These are phyloP conservation scores for Zophobas atratus DNA, from an alignment of 1,140 invertebrate species.

Conservation along the genomic window DNA sequence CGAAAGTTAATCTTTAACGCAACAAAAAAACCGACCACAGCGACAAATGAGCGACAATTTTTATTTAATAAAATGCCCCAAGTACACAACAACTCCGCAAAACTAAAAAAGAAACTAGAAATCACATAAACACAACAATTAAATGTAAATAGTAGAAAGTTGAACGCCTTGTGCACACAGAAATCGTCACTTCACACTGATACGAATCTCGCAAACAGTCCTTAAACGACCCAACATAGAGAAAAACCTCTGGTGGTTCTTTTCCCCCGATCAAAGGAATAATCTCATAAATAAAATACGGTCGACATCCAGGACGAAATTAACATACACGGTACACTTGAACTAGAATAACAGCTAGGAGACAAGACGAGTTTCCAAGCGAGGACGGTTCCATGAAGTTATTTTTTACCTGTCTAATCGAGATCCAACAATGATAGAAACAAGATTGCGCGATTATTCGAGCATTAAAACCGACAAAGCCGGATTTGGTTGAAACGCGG, in stretches of 20 bases:
- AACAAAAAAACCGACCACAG: no score
- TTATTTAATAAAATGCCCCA: no score
- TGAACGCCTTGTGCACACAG: slow-evolving; percentile 33
- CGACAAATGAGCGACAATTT: no score
- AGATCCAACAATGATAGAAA: slow-evolving; percentile 20
- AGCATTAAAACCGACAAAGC: slow-evolving; percentile 11
- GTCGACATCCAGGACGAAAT: slow-evolving; percentile 36
- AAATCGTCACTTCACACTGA: slow-evolving; percentile 23
- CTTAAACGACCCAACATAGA: not conserved
- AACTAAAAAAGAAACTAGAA: slow-evolving; percentile 14
- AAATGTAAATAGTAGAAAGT: slow-evolving; percentile 41
- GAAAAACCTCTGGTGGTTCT: slow-evolving; percentile 31
- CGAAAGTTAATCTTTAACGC: no score
- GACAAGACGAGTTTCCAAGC: slow-evolving; percentile 31
- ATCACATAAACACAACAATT: slow-evolving; percentile 19
- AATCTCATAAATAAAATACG: slow-evolving; percentile 39
- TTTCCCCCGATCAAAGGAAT: slow-evolving; percentile 22
- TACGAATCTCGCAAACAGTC: not conserved
- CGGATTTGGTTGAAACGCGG: not conserved
- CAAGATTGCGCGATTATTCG: not conserved
- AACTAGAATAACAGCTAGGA: slow-evolving; percentile 37
- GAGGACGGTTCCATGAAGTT: slow-evolving; percentile 36
- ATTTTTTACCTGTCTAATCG: slow-evolving; percentile 14
- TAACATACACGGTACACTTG: slow-evolving; percentile 42
- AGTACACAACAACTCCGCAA: no score